Conservation (phyloP, 2,888 invertebrate species). For the Erynnis tages region DNA sequence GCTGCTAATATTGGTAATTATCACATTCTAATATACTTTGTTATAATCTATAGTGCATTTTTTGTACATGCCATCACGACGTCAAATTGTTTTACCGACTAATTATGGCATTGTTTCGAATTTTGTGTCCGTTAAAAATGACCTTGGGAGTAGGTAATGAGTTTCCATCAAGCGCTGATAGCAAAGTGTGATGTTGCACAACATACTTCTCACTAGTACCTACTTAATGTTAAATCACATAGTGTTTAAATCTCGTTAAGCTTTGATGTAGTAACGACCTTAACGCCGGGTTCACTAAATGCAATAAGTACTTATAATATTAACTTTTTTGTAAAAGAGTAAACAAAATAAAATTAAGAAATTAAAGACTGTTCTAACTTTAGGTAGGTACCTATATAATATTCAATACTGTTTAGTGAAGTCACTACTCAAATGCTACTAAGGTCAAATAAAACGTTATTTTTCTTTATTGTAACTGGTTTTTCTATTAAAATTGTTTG, state of each 20-base stretch:
- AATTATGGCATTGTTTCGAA: slow-evolving; percentile 36
- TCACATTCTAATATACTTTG: slow-evolving; percentile 27
- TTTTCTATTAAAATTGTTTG: slow-evolving; percentile 36
- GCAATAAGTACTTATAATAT: not conserved
- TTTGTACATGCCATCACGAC: not conserved
- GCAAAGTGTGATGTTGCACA: slow-evolving; percentile 43
- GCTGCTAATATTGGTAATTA: slow-evolving; percentile 62
- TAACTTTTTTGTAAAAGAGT: not conserved
- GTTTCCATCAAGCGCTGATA: not conserved
- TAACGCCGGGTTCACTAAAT: slow-evolving; percentile 12
- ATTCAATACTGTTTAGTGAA: not conserved
- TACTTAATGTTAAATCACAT: slow-evolving; percentile 33
- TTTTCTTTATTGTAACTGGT: slow-evolving; percentile 35
- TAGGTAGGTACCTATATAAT: too few species aligned
- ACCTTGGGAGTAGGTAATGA: slow-evolving; percentile 38
- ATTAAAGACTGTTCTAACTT: not conserved
- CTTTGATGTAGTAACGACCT: slow-evolving; percentile 30
- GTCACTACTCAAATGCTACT: slow-evolving; percentile 14
- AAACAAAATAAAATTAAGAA: slow-evolving; percentile 12
- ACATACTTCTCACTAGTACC: slow-evolving; percentile 36
- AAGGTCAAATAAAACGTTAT: slow-evolving; percentile 32
- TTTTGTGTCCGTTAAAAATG: slow-evolving; percentile 33
- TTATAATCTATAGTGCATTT: slow-evolving; percentile 14
- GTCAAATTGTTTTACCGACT: not conserved
- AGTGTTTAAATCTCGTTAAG: slow-evolving; percentile 39